Percentiles rank a stretch among this genome's conserved stretches.
Conservation (phyloP, 1,140 invertebrate genomes). For the Aphidius ervi region DNA sequence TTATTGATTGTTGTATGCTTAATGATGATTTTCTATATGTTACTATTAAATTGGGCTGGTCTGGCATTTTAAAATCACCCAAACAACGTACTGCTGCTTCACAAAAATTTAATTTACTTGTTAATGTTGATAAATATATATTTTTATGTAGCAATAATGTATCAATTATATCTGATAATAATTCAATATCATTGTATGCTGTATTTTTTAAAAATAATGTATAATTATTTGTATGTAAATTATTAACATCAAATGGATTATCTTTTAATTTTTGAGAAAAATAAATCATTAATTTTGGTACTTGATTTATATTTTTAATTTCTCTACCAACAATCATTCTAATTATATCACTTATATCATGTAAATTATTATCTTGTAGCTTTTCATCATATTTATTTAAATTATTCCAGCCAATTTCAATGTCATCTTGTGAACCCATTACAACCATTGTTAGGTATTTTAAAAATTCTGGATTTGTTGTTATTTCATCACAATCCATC, state of each 20-base stretch:
- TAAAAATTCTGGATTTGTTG: not conserved
- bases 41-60: slow-evolving; percentile 19
- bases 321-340: slow-evolving; percentile 2
- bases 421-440: not conserved
- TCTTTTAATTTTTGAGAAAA: slow-evolving; percentile 32
- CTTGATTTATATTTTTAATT: slow-evolving; percentile 31
- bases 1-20: slow-evolving; percentile 32
- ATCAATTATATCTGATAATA: slow-evolving; percentile 30
- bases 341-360: not conserved
- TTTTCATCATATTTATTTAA: slow-evolving; percentile 5
- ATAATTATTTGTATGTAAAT: slow-evolving; percentile 31
- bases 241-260: slow-evolving; percentile 8
- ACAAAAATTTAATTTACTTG: slow-evolving; percentile 31
- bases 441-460: not conserved
- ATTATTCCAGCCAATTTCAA: not conserved
- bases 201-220: slow-evolving; percentile 27
- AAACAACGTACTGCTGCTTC: slow-evolving; percentile 33
- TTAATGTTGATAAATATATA: slow-evolving; percentile 25
- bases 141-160: slow-evolving; percentile 24
- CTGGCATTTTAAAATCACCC: slow-evolving; percentile 29
- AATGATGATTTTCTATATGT: slow-evolving; percentile 28
- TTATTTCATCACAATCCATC: slow-evolving; percentile 8
- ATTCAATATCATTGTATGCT: slow-evolving; percentile 27
- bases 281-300: slow-evolving; percentile 34
- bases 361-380: not conserved